Conservation (phyloP, 2,888 invertebrate genomes). For the Teleiodes luculella region DNA sequence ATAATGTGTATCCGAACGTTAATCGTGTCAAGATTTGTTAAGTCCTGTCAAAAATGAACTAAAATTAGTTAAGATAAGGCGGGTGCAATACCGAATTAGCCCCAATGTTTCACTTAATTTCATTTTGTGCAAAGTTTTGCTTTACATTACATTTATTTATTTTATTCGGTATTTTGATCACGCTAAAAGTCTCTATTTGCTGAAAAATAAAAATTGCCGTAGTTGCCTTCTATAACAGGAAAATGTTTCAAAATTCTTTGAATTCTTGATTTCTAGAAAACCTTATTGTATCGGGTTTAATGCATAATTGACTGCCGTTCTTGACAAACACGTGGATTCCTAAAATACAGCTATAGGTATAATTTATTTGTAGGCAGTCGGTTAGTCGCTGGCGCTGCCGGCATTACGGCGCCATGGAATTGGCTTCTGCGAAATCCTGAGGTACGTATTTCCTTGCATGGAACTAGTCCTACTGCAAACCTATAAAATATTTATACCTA, state of each 20-base stretch:
- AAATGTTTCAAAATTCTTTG: background rate
- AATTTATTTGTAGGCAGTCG: conserved; percentile 58
- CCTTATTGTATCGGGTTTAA: conserved; percentile 1
- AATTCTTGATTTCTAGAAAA: conserved; percentile 3
- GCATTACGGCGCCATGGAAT: conserved; percentile 59
- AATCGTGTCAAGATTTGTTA: no score
- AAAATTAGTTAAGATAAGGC: no score
- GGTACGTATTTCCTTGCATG: conserved; percentile 61
- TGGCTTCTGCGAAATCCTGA: conserved; percentile 61
- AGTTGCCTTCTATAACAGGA: background rate
- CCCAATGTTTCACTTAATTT: no score
- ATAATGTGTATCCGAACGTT: no score
- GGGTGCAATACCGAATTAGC: no score
- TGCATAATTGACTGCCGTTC: conserved; percentile 10
- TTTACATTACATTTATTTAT: no score
- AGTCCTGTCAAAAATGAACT: no score
- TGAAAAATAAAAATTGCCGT: background rate
- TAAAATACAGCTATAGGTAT: conserved; percentile 48
- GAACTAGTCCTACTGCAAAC: conserved; percentile 46
- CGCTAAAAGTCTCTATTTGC: background rate
- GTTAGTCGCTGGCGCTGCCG: conserved; percentile 35
- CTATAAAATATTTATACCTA: conserved; percentile 63
- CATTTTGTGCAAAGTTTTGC: no score
- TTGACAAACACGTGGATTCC: conserved; percentile 40
- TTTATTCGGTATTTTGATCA: no score